Percentiles rank a stretch among this genome's conserved stretches.
These are phyloP conservation scores for Unio pictorum DNA, from an alignment of 2,888 invertebrate species.

Conservation along the genomic window DNA sequence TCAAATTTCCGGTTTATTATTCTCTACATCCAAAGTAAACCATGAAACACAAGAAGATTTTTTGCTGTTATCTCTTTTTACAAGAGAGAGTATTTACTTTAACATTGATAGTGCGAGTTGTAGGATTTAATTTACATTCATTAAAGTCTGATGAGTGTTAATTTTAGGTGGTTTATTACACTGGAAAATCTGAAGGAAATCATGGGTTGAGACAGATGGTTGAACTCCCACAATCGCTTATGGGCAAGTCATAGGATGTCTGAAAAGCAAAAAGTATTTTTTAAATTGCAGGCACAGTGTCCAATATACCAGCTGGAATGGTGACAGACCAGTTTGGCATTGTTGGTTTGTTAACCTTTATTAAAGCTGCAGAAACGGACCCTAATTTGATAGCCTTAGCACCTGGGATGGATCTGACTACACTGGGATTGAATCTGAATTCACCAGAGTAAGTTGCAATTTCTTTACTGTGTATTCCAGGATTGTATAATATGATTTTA, in stretches of 20 bases:
- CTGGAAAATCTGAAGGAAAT: background rate
- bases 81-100: too few relatives aligned
- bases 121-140: too few relatives aligned
- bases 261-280: background rate
- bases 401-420: conserved; percentile 97
- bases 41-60: too few relatives aligned
- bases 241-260: background rate
- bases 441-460: conserved; percentile 84
- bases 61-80: too few relatives aligned
- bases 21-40: too few relatives aligned
- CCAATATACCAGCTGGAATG: conserved; percentile 99
- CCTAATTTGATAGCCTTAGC: conserved; percentile 96
- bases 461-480: background rate
- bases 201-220: background rate
- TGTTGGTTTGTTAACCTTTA: conserved; percentile 97
- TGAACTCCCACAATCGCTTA: background rate
- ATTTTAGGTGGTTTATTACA: background rate
- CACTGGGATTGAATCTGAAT: conserved; percentile 97
- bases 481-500: too few relatives aligned
- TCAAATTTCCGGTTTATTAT: too few relatives aligned
- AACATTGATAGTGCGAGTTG: too few relatives aligned
- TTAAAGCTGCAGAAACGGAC: conserved; percentile 97
- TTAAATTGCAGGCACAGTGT: conserved; percentile 85
- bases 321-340: conserved; percentile 99
- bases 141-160: background rate